Evolutionary conservation across 35 echinoderm and acorn worm genomes (phyloP).

Genomic region (Holothuria glaberrima): DNA sequence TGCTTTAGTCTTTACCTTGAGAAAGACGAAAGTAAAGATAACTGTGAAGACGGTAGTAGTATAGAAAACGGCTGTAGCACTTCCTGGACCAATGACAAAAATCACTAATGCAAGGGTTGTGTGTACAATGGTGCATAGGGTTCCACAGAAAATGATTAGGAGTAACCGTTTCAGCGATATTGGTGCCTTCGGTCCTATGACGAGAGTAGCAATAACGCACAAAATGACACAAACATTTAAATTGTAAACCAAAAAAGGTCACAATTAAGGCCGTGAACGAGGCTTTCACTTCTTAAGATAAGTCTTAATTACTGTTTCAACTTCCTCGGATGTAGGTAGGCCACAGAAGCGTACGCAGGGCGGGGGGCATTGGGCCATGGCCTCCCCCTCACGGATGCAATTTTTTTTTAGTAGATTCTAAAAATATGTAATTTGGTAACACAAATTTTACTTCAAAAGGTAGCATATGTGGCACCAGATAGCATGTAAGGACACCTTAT

Average conservation of each 20-base stretch:
- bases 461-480: too few relatives aligned
- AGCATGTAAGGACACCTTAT: too few relatives aligned
- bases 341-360: too few relatives aligned
- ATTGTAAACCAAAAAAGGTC: background rate
- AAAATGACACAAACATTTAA: background rate
- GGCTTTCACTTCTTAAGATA: too few relatives aligned
- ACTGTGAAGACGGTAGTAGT: background rate
- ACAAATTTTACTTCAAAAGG: too few relatives aligned
- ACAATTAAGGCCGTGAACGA: too few relatives aligned
- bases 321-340: too few relatives aligned
- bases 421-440: too few relatives aligned
- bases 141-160: background rate
- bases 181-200: background rate
- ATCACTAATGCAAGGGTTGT: background rate
- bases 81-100: conserved; percentile 33
- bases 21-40: background rate
- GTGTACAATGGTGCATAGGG: background rate
- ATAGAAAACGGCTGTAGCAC: background rate
- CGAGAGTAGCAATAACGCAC: background rate
- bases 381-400: too few relatives aligned
- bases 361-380: too few relatives aligned
- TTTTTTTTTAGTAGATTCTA: too few relatives aligned
- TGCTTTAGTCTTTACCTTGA: background rate
- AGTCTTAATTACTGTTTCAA: too few relatives aligned
- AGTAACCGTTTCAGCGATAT: background rate